Evolutionary conservation across 2,113 vertebrate species (phyloP).

Genomic region (Rhadina sibilatrix): DNA sequence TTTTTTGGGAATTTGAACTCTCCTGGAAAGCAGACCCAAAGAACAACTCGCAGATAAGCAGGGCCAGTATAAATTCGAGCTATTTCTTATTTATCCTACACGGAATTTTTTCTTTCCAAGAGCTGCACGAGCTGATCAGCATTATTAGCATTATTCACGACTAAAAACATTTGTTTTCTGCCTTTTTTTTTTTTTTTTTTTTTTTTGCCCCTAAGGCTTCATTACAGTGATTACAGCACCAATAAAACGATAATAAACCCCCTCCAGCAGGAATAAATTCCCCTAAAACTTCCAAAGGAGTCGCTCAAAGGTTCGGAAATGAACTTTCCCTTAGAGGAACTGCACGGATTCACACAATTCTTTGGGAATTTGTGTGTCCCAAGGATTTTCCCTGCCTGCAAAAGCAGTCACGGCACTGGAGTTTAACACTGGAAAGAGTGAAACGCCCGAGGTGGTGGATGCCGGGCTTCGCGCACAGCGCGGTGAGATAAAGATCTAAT

Average conservation of each 20-base stretch:
- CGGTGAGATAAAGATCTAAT: too few relatives aligned
- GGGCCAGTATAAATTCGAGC: not conserved
- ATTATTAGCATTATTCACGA: not conserved
- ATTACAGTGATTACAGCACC: not conserved
- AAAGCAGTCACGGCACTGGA: conserved; percentile 34
- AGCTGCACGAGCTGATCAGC: not conserved
- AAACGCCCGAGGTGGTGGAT: not conserved
- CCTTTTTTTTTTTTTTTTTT: not conserved
- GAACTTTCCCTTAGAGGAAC: not conserved
- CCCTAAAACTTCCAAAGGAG: conserved; percentile 11
- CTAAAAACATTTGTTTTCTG: not conserved
- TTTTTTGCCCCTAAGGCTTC: not conserved
- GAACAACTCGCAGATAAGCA: not conserved
- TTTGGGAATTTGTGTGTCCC: not conserved
- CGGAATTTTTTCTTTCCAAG: not conserved
- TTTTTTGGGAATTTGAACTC: not conserved
- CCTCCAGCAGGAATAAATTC: not conserved
- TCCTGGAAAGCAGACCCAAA: not conserved
- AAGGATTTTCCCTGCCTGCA: conserved; percentile 30
- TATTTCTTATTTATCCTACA: not conserved
- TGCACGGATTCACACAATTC: not conserved
- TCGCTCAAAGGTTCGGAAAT: not conserved
- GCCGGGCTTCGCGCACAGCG: not conserved
- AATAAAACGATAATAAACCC: not conserved
- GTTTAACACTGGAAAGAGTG: not conserved